Base-by-base conservation (phyloP, 2,113 vertebrate species). In the Symphodus melops region DNA sequence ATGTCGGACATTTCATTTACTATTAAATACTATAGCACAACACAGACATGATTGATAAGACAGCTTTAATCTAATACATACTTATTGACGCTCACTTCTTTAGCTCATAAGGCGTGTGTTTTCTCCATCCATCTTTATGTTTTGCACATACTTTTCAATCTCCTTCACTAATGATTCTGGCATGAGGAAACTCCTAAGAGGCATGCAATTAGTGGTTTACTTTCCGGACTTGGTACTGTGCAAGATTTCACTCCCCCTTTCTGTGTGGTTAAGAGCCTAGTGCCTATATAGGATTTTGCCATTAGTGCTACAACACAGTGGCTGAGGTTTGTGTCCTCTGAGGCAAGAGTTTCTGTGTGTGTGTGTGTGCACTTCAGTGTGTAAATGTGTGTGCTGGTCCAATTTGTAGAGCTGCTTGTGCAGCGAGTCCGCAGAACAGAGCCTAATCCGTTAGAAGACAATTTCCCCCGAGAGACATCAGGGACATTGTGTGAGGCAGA, bases 361-460 rank as follows among this genome's bases (percentile, higher is more conserved):
- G 46, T 19, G 64, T 70, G 58, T 57, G 28, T 36, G 46, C 42
- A 21, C 4, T 41, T 36, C 7, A 7, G 39, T 68, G 9, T 48
- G 19, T 16, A 44, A 23, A 25, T 33, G 65, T 61, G 62, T 21
- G 52, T 55, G 58, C 58, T 39, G 61, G 71, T 75, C 63, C 68
- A 82, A 77, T 86, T 86, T 84, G 69, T 64, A 49, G 56, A 60
- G 52, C 60, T 70, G 65, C 64, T 69, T 67, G 54, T 52, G 72
- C 56, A 51, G 58, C 61, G 69, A 71, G 41, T 65, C 42, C 62
- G 53, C 69, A 77, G 73, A 79, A 61, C 77, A 68, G 53, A 62
- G 71, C 76, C 55, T 75, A 82, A 88, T 89, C 75, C 53, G 33
- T 78, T 67, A 59, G 72, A 63, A 66, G 66, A 79, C 63, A 37